These are phyloP conservation scores for Myopa testacea DNA, from an alignment of 2,888 invertebrate species.

Conservation along the genomic window DNA sequence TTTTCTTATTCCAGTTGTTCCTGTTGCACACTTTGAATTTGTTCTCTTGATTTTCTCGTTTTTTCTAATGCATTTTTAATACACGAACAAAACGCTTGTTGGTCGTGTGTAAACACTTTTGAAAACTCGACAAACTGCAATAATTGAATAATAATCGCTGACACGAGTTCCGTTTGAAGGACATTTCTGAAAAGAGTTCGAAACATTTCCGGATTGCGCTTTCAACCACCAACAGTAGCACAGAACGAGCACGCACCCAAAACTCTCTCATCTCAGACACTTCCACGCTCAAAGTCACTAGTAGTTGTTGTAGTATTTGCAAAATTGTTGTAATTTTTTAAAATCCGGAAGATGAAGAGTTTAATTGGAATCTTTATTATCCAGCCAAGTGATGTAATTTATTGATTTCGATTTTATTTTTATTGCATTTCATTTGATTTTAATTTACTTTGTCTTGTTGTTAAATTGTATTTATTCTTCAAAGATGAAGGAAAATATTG, in stretches of 20 bases:
- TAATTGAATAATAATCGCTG: too few relatives aligned
- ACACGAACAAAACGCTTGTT: constrained; percentile 29
- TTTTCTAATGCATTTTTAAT: constrained; percentile 18
- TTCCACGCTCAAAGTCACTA: background rate
- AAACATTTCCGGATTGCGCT: too few relatives aligned
- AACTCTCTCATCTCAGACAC: background rate
- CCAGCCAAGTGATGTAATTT: background rate
- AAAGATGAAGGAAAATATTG: too few relatives aligned
- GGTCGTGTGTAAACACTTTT: constrained; percentile 13
- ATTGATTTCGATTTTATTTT: background rate
- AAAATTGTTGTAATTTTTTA: too few relatives aligned
- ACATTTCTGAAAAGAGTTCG: background rate
- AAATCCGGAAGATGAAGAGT: too few relatives aligned
- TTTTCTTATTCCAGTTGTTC: too few relatives aligned
- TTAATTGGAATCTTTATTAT: background rate
- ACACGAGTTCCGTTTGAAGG: background rate
- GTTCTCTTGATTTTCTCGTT: background rate
- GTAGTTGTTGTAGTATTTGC: too few relatives aligned
- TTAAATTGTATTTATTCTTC: too few relatives aligned
- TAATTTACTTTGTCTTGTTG: background rate
- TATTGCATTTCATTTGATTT: background rate
- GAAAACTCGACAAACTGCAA: background rate
- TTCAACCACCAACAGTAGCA: too few relatives aligned
- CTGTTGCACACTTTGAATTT: background rate
- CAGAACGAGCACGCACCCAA: too few relatives aligned